A percentile compares a stretch with the other conserved stretches of the same genome.
phyloP scores from a whole-genome alignment of 1,140 invertebrate species.

The Calliphora vicina region DNA sequence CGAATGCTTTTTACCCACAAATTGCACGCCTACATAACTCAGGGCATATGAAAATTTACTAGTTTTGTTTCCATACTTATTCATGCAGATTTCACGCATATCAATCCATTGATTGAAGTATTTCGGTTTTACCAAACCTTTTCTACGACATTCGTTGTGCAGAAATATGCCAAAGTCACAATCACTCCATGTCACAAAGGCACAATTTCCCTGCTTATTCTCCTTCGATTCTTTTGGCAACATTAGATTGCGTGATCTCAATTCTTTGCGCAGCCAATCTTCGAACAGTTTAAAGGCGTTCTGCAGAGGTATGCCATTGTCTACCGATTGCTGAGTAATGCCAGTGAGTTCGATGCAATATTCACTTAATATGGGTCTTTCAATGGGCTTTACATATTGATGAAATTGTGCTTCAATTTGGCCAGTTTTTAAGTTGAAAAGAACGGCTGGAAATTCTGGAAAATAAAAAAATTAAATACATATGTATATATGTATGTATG shows the following conservation, averaged over 20 bases:
- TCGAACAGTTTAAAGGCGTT: slow-evolving; percentile 63
- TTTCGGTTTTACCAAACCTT: slow-evolving; percentile 58
- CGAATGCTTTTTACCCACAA: slow-evolving; percentile 70
- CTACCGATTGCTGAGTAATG: slow-evolving; percentile 64
- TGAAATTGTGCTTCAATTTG: slow-evolving; percentile 73
- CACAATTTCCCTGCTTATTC: slow-evolving; percentile 55
- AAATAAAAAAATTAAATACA: no score
- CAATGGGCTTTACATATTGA: slow-evolving; percentile 70
- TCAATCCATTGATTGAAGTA: slow-evolving; percentile 65
- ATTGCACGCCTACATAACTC: slow-evolving; percentile 65
- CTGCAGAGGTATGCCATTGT: slow-evolving; percentile 62
- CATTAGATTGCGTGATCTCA: slow-evolving; percentile 55
- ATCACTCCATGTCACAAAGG: slow-evolving; percentile 66
- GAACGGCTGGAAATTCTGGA: slow-evolving; percentile 78
- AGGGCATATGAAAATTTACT: slow-evolving; percentile 67
- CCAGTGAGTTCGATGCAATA: slow-evolving; percentile 77
- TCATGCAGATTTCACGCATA: slow-evolving; percentile 59
- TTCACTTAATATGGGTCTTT: slow-evolving; percentile 69
- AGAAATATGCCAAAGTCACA: slow-evolving; percentile 66
- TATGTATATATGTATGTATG: no score
- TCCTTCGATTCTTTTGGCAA: slow-evolving; percentile 56
- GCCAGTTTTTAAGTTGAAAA: slow-evolving; percentile 68
- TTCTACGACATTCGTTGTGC: slow-evolving; percentile 64
- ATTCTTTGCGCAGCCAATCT: slow-evolving; percentile 63
- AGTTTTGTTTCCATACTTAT: slow-evolving; percentile 63